Evolutionary conservation across 2,888 invertebrate genomes (phyloP), one percentile per base, ranked within the genome.

Genomic region (Macropis europaea): DNA sequence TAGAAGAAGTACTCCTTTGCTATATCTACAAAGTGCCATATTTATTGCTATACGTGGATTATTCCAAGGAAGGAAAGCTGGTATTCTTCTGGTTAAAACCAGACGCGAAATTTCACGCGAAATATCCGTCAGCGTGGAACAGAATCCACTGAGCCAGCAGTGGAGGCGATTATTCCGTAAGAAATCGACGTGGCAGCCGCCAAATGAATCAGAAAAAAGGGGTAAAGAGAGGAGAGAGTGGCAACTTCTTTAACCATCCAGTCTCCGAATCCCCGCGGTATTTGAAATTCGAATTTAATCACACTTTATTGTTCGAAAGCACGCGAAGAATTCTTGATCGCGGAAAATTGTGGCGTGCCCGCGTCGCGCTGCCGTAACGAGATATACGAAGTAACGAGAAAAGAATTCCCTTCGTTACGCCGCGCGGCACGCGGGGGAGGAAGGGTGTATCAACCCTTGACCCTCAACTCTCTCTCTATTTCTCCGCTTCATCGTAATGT

Each of bases 401-500:
- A 73, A 77, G 56, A 69, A 72, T 70, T 59, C 40, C 38, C 54
- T 66, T 73, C 73, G 73, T 73, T 73, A 74, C 40, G 59, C 53
- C 30, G 47, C 15, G 7, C 19, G 22, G 4, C 2, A n/a, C 6
- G 54, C 17, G 7, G n/a, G 15, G 56, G 15, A n/a, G 17, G 26
- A 57, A 2, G 5, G 43, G 9, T 43, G 40, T 9, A n/a, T 6
- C 9, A 15, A 45, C 32, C 47, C 34, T 5, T 22, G 11, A 38
- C 30, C 40, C 11, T 9, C 6, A 13, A 5, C 40, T 7, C 9
- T 7, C 11, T 17, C 15, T 22, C 34, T 13, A 24, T 24, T 22
- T 30, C 5, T 5, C 40, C 2, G 7, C 7, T 85, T 87, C 86
- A 84, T 83, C 83, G 82, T 82, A 84, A 86, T 84, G 86, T 85